These are phyloP conservation scores for Argya squamiceps DNA, from an alignment of 2,797 vertebrate genomes.

Conservation along the genomic window DNA sequence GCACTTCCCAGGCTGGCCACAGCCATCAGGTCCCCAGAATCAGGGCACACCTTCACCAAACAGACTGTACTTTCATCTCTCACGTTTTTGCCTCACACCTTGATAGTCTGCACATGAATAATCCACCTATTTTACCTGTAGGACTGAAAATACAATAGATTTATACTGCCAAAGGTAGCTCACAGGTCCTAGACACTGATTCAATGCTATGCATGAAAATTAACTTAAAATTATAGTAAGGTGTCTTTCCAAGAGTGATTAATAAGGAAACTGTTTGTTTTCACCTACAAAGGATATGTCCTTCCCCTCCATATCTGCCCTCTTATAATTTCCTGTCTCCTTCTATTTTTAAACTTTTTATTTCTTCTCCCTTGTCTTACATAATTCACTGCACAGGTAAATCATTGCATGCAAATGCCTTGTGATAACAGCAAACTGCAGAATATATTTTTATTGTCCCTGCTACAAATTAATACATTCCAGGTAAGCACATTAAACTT, in stretches of 20 bases:
- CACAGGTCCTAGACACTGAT: not conserved
- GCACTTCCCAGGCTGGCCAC: not conserved
- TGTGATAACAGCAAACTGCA: constrained; percentile 34
- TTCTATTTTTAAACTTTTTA: constrained; percentile 12
- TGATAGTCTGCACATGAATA: not conserved
- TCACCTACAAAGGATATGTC: not conserved
- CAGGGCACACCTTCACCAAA: not conserved
- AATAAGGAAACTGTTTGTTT: not conserved
- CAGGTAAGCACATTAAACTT: constrained; percentile 42
- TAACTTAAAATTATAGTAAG: not conserved
- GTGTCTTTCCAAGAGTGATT: not conserved
- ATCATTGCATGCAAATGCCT: constrained; percentile 30
- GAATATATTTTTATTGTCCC: constrained; percentile 48
- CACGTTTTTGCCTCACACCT: not conserved
- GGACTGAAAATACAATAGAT: not conserved
- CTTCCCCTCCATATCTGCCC: not conserved
- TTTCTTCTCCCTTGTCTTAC: constrained; percentile 18
- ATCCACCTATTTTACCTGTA: not conserved
- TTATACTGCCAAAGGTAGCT: not conserved
- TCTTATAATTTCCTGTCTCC: not conserved
- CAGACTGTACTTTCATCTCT: not conserved
- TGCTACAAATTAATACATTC: constrained; percentile 56
- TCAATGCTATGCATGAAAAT: not conserved
- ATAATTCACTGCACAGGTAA: constrained; percentile 26
- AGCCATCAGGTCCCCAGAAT: not conserved